A percentile compares a stretch with the other conserved stretches of the same genome.
Conservation (phyloP, 1,140 invertebrate species). For the Phymorhynchus buccinoides region DNA sequence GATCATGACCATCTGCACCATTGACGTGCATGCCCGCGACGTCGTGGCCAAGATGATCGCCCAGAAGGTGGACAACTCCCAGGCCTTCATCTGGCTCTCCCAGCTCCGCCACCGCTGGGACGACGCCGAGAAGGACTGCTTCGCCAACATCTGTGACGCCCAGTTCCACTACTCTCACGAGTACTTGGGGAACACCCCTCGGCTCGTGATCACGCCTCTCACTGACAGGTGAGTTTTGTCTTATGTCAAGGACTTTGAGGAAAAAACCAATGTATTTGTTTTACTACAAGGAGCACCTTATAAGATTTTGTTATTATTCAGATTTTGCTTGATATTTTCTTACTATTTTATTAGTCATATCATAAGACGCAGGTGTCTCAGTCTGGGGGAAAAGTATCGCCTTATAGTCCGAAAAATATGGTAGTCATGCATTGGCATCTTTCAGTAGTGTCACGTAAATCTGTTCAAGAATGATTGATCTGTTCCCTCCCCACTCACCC, state of each 20-base stretch:
- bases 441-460: too few relatives aligned
- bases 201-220: conserved; percentile 94
- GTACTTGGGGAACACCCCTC: conserved; percentile 95
- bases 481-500: too few relatives aligned
- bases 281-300: too few relatives aligned
- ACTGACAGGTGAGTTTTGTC: conserved; percentile 89
- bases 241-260: not conserved
- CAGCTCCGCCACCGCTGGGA: conserved; percentile 94
- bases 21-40: conserved; percentile 93
- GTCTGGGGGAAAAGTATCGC: too few relatives aligned
- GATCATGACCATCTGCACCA: conserved; percentile 98
- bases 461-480: too few relatives aligned
- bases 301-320: too few relatives aligned
- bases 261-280: too few relatives aligned
- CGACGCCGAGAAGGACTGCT: conserved; percentile 91
- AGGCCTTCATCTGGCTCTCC: conserved; percentile 96
- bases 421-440: too few relatives aligned
- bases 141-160: conserved; percentile 97
- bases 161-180: conserved; percentile 92
- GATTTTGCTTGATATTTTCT: too few relatives aligned
- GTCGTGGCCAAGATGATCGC: conserved; percentile 94
- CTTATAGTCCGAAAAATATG: too few relatives aligned
- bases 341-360: too few relatives aligned
- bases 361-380: too few relatives aligned
- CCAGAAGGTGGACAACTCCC: conserved; percentile 89